These are phyloP conservation scores for Strix aluco DNA, from an alignment of 2,113 vertebrate species.

Conservation along the genomic window DNA sequence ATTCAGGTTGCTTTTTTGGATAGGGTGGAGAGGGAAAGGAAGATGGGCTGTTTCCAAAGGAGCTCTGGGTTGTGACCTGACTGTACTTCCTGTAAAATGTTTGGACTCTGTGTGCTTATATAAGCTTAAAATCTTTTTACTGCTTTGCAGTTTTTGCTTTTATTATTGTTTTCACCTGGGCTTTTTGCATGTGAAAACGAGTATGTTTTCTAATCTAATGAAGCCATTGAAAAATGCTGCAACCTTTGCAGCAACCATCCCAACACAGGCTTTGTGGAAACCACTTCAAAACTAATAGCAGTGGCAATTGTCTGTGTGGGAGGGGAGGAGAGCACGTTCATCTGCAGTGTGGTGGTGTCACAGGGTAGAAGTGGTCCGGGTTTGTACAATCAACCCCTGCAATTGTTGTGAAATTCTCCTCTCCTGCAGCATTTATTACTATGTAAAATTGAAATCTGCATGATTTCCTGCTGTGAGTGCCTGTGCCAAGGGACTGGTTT, in stretches of 20 bases:
- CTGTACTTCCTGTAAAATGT: neutral
- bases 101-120: neutral
- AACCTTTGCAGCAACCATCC: neutral
- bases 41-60: neutral
- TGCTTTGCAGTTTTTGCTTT: neutral
- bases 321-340: neutral
- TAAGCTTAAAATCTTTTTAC: neutral
- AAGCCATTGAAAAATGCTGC: neutral
- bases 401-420: constrained; percentile 36
- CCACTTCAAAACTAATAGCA: neutral
- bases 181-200: neutral
- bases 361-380: neutral
- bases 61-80: constrained; percentile 10
- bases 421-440: constrained; percentile 59
- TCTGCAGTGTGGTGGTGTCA: neutral
- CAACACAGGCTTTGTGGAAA: neutral
- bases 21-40: neutral
- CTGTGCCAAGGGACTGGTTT: constrained; percentile 64
- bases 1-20: neutral
- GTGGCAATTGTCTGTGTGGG: neutral
- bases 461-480: constrained; percentile 63
- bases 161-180: neutral
- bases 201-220: neutral
- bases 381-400: neutral
- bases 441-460: constrained; percentile 72